Conservation (phyloP, 2,888 invertebrate species). For the Teinopalpus imperialis region DNA sequence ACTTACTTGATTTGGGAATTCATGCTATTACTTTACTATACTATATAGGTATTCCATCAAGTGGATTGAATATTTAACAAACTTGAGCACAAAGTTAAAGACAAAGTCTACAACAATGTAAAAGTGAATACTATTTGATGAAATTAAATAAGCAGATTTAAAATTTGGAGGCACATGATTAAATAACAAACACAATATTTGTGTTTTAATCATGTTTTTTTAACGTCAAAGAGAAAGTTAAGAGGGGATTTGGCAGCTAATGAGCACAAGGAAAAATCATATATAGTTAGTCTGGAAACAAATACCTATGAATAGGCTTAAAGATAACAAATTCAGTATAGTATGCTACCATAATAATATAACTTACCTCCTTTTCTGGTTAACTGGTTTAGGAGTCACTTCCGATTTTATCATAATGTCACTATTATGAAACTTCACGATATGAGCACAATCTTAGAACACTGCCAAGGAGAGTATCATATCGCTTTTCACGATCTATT, state of each 20-base stretch:
- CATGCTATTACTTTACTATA: too few relatives aligned
- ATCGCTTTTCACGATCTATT: constrained; percentile 65
- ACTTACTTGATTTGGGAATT: too few relatives aligned
- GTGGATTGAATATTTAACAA: too few relatives aligned
- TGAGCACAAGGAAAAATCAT: constrained; percentile 27
- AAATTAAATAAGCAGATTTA: too few relatives aligned
- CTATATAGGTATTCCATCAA: too few relatives aligned
- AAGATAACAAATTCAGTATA: not conserved
- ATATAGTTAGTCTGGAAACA: constrained; percentile 18
- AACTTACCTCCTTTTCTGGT: constrained; percentile 87
- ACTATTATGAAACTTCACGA: constrained; percentile 70
- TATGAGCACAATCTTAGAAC: constrained; percentile 81
- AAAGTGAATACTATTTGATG: too few relatives aligned
- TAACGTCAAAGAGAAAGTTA: constrained; percentile 35
- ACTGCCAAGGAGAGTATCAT: constrained; percentile 81
- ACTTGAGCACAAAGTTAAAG: too few relatives aligned
- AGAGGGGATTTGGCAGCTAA: constrained; percentile 28
- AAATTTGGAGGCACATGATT: too few relatives aligned
- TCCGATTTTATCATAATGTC: constrained; percentile 60
- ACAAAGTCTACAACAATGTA: too few relatives aligned
- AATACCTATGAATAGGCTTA: constrained; percentile 24
- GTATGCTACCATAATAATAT: not conserved
- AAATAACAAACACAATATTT: too few relatives aligned
- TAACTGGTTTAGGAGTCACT: constrained; percentile 80
- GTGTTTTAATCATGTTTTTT: constrained; percentile 15